phyloP scores from a whole-genome alignment of 2,797 vertebrate species.

The Merluccius polli region DNA sequence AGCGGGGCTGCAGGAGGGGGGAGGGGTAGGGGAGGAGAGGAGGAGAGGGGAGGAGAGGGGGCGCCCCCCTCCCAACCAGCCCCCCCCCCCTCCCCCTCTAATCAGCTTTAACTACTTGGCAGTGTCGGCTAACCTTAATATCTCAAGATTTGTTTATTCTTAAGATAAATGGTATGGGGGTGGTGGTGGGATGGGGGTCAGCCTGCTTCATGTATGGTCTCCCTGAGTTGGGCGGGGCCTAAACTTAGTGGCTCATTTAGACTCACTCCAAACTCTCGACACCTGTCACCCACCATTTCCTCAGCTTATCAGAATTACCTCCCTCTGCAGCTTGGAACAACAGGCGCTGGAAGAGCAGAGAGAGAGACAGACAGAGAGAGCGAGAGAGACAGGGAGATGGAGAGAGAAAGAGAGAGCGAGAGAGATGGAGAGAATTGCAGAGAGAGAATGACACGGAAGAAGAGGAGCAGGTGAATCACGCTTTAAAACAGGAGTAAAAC shows the following conservation, averaged over 20 bases:
- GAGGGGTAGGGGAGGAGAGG: constrained; percentile 18
- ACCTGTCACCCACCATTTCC: constrained; percentile 89
- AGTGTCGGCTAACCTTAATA: constrained; percentile 2
- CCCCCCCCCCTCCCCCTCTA: constrained; percentile 44
- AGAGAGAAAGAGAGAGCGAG: constrained; percentile 51
- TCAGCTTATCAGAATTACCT: constrained; percentile 91
- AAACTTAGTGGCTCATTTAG: constrained; percentile 91
- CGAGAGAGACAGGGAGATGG: constrained; percentile 10
- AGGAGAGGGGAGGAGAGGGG: constrained; percentile 57
- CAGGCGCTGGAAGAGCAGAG: constrained; percentile 84
- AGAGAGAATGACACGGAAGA: constrained; percentile 48
- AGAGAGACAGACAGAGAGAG: constrained; percentile 56
- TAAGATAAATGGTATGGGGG: constrained; percentile 33
- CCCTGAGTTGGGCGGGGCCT: constrained; percentile 81
- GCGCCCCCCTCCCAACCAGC: constrained; percentile 55
- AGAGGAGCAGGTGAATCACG: constrained; percentile 36
- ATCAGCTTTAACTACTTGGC: constrained; percentile 61
- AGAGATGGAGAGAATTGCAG: constrained; percentile 37
- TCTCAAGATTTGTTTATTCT: background rate
- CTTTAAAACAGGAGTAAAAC: constrained; percentile 12
- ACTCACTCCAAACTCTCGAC: constrained; percentile 94
- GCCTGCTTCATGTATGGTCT: constrained; percentile 71
- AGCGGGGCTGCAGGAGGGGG: constrained; percentile 51
- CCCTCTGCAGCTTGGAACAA: constrained; percentile 93
- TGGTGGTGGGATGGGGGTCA: constrained; percentile 11